Conservation (phyloP, 2,113 vertebrate genomes). For the Salminus brasiliensis region DNA sequence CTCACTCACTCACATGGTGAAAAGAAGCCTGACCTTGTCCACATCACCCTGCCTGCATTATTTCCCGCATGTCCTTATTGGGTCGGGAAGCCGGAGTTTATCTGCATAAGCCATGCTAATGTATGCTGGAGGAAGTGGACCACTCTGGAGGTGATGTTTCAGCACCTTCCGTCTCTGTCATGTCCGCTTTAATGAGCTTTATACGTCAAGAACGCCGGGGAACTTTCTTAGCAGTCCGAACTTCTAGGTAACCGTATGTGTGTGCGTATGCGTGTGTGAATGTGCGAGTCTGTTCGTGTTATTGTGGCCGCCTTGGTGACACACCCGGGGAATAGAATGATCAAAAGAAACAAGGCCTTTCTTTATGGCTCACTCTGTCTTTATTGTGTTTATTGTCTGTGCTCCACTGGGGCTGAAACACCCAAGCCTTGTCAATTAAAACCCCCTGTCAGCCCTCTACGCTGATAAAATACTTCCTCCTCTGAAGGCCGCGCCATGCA, state of each 20-base stretch:
- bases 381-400: conserved; percentile 65
- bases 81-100: conserved; percentile 1
- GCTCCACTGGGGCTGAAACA: conserved; percentile 55
- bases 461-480: conserved; percentile 52
- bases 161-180: conserved; percentile 3
- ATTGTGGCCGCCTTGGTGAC: conserved; percentile 38
- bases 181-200: conserved; percentile 25
- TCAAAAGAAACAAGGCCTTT: conserved; percentile 60
- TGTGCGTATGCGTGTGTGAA: conserved; percentile 26
- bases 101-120: conserved; percentile 42
- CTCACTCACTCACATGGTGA: not conserved
- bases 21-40: conserved; percentile 48
- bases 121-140: conserved; percentile 17
- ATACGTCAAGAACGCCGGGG: conserved; percentile 22
- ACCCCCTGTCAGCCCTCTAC: conserved; percentile 50
- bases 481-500: conserved; percentile 53
- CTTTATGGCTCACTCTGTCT: conserved; percentile 60
- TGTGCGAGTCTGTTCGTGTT: conserved; percentile 11
- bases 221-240: conserved; percentile 34
- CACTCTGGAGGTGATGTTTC: conserved; percentile 23
- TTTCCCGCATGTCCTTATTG: conserved; percentile 21
- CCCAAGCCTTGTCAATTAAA: conserved; percentile 62
- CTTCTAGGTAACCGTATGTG: conserved; percentile 26
- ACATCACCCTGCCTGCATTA: conserved; percentile 4
- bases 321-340: conserved; percentile 58